phyloP scores from a whole-genome alignment of 2,113 vertebrate genomes.

The Eulacestoma nigropectus region DNA sequence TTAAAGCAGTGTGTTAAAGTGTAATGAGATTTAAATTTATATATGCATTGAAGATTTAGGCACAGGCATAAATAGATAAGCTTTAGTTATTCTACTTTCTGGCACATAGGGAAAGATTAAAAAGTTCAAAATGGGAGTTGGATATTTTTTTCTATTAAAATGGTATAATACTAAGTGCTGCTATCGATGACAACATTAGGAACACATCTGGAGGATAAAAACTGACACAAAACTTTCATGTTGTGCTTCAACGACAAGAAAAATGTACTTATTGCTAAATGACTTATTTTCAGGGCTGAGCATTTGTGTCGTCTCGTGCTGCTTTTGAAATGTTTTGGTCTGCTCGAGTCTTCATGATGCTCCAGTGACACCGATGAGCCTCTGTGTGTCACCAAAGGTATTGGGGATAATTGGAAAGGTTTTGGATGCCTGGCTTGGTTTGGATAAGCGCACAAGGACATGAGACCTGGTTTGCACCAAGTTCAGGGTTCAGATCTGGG shows the following conservation, averaged over 20 bases:
- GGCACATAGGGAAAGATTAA: slow-evolving; percentile 13
- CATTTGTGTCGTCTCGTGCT: neutral
- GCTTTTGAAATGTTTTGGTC: neutral
- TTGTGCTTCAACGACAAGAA: neutral
- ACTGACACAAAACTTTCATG: slow-evolving; percentile 9
- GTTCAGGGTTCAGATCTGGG: neutral
- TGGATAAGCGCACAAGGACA: neutral
- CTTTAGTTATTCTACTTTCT: slow-evolving; percentile 45
- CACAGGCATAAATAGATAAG: slow-evolving; percentile 36
- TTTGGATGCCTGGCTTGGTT: neutral
- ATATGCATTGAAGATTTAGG: slow-evolving; percentile 53
- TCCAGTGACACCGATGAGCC: fast-evolving
- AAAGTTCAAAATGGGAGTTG: slow-evolving; percentile 41
- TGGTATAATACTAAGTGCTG: neutral
- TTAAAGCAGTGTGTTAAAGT: slow-evolving; percentile 50
- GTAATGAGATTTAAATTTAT: slow-evolving; percentile 67
- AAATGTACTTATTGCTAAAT: neutral
- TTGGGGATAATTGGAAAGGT: fast-evolving
- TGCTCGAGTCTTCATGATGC: fast-evolving
- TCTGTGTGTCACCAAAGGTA: fast-evolving
- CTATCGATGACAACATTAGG: neutral
- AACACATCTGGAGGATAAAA: neutral
- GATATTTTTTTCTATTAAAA: neutral
- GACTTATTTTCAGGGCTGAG: neutral
- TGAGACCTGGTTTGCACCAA: neutral